These are phyloP conservation scores for Nothocercus julius DNA, from an alignment of 2,113 vertebrate species.

Conservation along the genomic window DNA sequence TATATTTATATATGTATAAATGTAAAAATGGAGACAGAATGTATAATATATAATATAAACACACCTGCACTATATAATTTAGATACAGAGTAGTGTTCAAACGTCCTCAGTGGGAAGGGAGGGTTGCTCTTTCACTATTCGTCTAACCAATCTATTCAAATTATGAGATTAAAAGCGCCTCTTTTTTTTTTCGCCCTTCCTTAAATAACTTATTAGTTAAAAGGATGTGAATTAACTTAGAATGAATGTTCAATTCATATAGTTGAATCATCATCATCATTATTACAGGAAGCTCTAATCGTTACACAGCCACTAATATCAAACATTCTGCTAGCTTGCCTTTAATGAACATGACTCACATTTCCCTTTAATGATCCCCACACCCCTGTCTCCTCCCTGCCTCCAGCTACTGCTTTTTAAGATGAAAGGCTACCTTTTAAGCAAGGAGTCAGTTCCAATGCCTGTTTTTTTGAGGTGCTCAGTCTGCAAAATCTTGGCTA, in stretches of 20 bases:
- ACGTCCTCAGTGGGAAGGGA: background rate
- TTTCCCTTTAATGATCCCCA: slow-evolving; percentile 69
- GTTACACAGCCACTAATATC: slow-evolving; percentile 71
- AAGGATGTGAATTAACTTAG: slow-evolving; percentile 79
- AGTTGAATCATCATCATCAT: slow-evolving; percentile 75
- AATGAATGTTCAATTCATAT: slow-evolving; percentile 80
- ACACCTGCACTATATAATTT: background rate
- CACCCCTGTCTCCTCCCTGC: background rate
- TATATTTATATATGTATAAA: too few relatives aligned
- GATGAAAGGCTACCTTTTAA: background rate
- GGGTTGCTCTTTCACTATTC: slow-evolving; percentile 11
- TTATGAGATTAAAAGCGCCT: slow-evolving; percentile 43
- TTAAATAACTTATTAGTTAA: slow-evolving; percentile 77
- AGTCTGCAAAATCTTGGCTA: background rate
- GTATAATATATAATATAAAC: background rate
- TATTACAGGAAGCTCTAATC: slow-evolving; percentile 79
- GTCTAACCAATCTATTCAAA: slow-evolving; percentile 55
- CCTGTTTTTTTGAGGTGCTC: background rate
- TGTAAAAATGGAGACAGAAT: background rate
- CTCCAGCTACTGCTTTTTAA: background rate
- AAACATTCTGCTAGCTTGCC: slow-evolving; percentile 69
- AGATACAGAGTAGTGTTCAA: background rate
- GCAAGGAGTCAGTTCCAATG: background rate
- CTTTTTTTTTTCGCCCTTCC: background rate
- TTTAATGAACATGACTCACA: slow-evolving; percentile 78